Evolutionary conservation across 2,113 vertebrate genomes (phyloP).

Genomic region (Anarrhichthys ocellatus): DNA sequence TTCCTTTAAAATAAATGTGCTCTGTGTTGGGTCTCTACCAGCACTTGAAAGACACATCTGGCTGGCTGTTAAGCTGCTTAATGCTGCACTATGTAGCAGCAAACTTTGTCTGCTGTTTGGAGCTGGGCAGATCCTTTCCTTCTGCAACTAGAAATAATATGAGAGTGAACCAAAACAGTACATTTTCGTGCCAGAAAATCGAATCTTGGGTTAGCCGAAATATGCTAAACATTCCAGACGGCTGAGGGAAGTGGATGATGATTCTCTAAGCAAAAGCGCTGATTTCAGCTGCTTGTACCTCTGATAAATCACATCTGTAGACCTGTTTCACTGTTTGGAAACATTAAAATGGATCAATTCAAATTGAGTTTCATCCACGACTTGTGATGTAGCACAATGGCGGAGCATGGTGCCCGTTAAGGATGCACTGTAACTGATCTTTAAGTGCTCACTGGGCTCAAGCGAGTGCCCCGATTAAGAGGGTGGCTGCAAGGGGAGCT

Average conservation of each 20-base stretch:
- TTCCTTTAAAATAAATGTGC: neutral
- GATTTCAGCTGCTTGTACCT: neutral
- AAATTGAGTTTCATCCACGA: neutral
- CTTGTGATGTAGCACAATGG: neutral
- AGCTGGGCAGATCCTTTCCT: neutral
- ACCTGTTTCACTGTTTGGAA: neutral
- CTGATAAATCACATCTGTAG: neutral
- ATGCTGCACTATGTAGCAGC: neutral
- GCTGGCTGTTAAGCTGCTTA: neutral
- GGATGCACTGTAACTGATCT: slow-evolving; percentile 40
- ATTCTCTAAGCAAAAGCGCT: neutral
- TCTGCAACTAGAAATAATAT: neutral
- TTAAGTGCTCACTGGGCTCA: slow-evolving; percentile 37
- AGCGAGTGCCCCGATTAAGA: slow-evolving; percentile 34
- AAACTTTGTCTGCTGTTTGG: neutral
- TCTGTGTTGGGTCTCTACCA: neutral
- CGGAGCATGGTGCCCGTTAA: neutral
- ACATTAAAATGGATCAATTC: neutral
- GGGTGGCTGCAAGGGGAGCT: slow-evolving; percentile 23
- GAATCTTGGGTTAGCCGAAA: neutral
- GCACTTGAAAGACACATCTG: neutral
- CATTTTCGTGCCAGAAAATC: neutral
- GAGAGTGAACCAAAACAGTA: neutral
- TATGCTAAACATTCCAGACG: neutral
- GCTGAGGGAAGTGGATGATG: neutral